These are phyloP conservation scores for Loriculus beryllinus DNA, from an alignment of 2,797 vertebrate genomes.

Conservation along the genomic window DNA sequence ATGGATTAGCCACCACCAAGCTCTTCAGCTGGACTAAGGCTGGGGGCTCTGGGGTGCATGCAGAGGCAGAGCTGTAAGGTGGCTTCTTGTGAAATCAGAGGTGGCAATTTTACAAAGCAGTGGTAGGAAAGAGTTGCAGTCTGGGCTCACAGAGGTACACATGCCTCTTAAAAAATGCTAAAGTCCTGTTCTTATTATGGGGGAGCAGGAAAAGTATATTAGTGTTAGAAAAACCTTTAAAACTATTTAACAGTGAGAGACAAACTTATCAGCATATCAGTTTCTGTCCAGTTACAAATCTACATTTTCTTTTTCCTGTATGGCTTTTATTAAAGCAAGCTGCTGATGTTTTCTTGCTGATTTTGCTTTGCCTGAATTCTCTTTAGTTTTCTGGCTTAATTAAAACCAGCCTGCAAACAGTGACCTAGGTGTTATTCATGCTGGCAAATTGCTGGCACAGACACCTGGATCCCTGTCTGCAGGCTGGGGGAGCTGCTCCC, in stretches of 20 bases:
- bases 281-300: not conserved
- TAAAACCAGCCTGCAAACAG: not conserved
- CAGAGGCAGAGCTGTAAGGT: not conserved
- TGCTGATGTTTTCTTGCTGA: not conserved
- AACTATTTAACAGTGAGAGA: not conserved
- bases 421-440: not conserved
- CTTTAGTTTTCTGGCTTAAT: not conserved
- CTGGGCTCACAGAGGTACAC: not conserved
- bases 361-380: not conserved
- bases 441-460: not conserved
- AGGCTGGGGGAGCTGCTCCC: not conserved
- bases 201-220: not conserved
- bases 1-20: not conserved
- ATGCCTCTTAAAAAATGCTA: not conserved
- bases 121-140: not conserved
- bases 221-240: not conserved
- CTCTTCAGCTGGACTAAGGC: not conserved
- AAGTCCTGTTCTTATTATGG: not conserved
- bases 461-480: not conserved
- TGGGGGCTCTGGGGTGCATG: fast-evolving
- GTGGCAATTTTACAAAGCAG: not conserved
- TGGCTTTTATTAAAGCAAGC: not conserved
- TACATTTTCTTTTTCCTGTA: not conserved
- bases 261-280: not conserved
- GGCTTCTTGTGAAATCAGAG: not conserved